Evolutionary conservation across 2,113 vertebrate species (phyloP), one percentile per base, ranked within the genome.

Genomic region (Syngnathoides biaculeatus): DNA sequence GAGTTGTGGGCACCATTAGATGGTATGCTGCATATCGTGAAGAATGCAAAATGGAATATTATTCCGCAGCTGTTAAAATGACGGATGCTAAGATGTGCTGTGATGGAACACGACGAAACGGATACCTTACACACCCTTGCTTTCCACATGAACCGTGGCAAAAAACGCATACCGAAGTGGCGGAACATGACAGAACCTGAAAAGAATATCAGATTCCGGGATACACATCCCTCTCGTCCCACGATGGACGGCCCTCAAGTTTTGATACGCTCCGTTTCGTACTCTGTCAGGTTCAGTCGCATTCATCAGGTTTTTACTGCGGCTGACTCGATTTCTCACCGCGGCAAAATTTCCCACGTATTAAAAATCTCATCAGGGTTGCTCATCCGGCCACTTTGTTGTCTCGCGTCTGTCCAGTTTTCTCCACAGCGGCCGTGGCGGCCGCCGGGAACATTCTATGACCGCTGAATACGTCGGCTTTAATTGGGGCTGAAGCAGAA

Each of bases 381-480:
- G 24, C 12, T 24, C 52, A 55, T 55, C 12, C 11, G 2, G 1
- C 15, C 22, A 9, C 13, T 13, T 24, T 22, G 8, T 30, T 17
- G 13, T 55, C 24, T 30, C 55, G 15, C 3, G 26, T 8, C 6
- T 7, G 27, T 56, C 14, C 26, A 4, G 26, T 56, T 30, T 57
- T 57, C 26, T 19, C 24, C 14, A 55, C 22, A 10, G 22, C 14
- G 52, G 22, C n/a, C 24, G 14, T n/a, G n/a, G 4, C 13, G 53
- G 22, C 9, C 24, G 10, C n/a, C 5, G 24, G 24, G 14, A 6
- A 26, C 26, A 27, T 27, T 15, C 14, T 15, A 7, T 5, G 30
- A 14, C 27, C 24, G 6, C 73, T 72, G 64, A 73, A 80, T 76
- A 70, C 64, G 69, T 72, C 66, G 65, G 58, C n/a, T 13, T 5